These are phyloP conservation scores for Acanthisitta chloris DNA, from an alignment of 2,113 vertebrate species.

Conservation along the genomic window DNA sequence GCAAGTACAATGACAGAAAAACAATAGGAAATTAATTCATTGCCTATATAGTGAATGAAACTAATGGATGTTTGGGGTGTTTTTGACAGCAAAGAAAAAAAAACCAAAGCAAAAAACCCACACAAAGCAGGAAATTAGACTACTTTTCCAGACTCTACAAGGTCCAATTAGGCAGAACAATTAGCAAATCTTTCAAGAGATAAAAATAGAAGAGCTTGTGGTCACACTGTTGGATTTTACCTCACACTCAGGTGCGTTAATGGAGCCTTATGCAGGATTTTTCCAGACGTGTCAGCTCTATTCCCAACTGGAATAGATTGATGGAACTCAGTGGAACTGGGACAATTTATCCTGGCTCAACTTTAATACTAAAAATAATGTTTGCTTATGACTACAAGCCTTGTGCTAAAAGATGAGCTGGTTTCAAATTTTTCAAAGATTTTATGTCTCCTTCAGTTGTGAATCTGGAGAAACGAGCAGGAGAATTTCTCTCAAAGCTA, in stretches of 20 bases:
- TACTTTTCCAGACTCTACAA: neutral
- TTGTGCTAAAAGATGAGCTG: neutral
- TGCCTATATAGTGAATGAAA: neutral
- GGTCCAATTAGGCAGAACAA: constrained; percentile 43
- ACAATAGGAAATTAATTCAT: constrained; percentile 48
- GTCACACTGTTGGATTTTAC: neutral
- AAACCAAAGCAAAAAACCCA: neutral
- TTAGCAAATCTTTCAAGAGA: constrained; percentile 20
- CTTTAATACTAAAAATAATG: neutral
- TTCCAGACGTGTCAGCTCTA: rapidly evolving
- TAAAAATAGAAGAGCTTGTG: constrained; percentile 1
- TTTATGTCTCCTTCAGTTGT: neutral
- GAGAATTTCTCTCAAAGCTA: neutral
- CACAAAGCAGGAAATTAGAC: constrained; percentile 32
- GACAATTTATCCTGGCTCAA: neutral
- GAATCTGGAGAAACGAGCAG: neutral
- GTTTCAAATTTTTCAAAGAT: neutral
- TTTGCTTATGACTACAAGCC: neutral
- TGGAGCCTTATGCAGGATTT: neutral
- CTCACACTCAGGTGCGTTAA: neutral
- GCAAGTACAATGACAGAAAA: neutral
- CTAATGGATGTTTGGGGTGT: neutral
- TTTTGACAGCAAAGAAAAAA: constrained; percentile 8
- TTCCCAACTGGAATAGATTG: neutral
- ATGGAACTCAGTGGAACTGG: neutral